Base-by-base conservation (phyloP, 2,888 invertebrate genomes). In the Pantelozetes paolii region DNA sequence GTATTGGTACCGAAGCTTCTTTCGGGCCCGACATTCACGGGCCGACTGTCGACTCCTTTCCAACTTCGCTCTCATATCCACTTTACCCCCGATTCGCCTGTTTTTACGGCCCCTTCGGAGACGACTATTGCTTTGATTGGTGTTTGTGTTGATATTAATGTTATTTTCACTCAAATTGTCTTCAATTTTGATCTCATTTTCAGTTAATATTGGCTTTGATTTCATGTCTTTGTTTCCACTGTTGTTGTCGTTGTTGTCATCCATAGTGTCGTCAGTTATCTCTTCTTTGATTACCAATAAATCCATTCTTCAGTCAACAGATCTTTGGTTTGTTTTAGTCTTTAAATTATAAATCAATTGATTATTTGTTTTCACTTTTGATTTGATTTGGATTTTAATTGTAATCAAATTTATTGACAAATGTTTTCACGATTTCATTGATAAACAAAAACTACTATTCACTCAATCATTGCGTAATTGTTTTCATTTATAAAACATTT, bases 41-140 rank as follows among this genome's bases (percentile, higher is more conserved):
- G 97, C 97, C 84, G 95, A 95, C 85, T 97, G 96, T 79, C 97
- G 87, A 83, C 96, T 96, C 77, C 96, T 88, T 84, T 97, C 96
- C 32, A 79, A 71, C 72, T 78, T 78, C 1, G 78, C 77, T 15
- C 76, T 77, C 75, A 77, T 77, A 70, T 78, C 78, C n/a, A 76
- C 75, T 74, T 77, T 78, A 0, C 30, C 30, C 2, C 72, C 54
- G 18, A 48, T 20, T 0, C 71, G 30, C 5, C 54, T 18, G 54
- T n/a, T 48, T 28, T 71, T 71, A 2, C 71, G 71, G 15, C 45
- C 71, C 15, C 36, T 71, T 45, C 71, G 18, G n/a, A 32, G 13
- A 1, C 42, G 36, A 42, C n/a, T 36, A 15, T 3, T 40, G n/a
- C 23, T 67, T 23, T 40, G 30, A 18, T 11, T 26, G 2, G 62